Evolutionary conservation across 2,797 vertebrate species (phyloP).

Genomic region (Alcedo quadribrachys): DNA sequence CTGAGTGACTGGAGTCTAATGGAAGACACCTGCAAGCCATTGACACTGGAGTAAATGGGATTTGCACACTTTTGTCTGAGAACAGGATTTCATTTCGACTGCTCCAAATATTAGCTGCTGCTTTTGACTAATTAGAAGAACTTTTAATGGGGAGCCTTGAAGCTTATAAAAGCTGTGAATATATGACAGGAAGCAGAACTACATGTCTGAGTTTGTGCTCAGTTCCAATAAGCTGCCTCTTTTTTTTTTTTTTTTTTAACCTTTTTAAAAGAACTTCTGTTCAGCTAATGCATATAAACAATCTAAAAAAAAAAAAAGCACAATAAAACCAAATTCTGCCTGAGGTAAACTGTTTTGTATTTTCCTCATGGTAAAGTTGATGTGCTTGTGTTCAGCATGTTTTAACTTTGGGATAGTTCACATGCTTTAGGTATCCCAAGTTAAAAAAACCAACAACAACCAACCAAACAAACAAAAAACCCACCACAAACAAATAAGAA

Average conservation of each 20-base stretch:
- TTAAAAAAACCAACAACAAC: background rate
- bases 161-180: background rate
- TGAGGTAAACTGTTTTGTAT: background rate
- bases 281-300: background rate
- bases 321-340: background rate
- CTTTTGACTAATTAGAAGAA: conserved; percentile 3
- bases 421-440: background rate
- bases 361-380: background rate
- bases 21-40: conserved; percentile 16
- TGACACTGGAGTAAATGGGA: conserved; percentile 19
- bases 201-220: background rate
- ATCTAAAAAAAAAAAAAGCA: background rate
- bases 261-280: background rate
- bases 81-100: background rate
- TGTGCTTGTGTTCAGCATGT: background rate
- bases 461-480: background rate
- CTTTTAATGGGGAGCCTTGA: background rate
- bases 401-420: background rate
- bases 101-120: conserved; percentile 14
- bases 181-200: background rate
- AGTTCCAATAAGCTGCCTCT: background rate
- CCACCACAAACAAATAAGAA: no score
- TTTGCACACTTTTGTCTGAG: conserved; percentile 52
- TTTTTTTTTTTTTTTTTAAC: background rate
- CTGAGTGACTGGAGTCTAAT: background rate